Conservation (phyloP, 2,888 invertebrate species). For the Acronicta aceris region DNA sequence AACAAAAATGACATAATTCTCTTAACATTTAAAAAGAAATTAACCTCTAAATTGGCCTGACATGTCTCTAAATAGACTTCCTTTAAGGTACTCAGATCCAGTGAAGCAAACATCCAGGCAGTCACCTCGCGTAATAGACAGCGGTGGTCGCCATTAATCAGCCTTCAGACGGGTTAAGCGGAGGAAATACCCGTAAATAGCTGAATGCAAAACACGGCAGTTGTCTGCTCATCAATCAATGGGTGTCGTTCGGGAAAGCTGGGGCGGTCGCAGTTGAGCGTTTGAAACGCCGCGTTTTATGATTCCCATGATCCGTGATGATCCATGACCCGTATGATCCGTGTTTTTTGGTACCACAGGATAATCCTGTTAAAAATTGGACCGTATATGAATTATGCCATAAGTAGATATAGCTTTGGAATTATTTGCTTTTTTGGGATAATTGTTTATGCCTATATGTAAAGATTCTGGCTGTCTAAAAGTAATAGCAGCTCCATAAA, state of each 20-base stretch:
- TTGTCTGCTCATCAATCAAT: slow-evolving; percentile 88
- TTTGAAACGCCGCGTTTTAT: slow-evolving; percentile 53
- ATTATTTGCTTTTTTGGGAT: neutral
- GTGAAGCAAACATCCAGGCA: slow-evolving; percentile 72
- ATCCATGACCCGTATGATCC: slow-evolving; percentile 43
- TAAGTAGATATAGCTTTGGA: neutral
- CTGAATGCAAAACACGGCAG: slow-evolving; percentile 87
- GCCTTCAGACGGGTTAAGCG: slow-evolving; percentile 84
- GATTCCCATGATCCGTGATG: too few species aligned
- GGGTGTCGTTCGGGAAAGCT: slow-evolving; percentile 58
- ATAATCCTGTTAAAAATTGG: slow-evolving; percentile 37
- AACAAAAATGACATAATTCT: slow-evolving; percentile 8
- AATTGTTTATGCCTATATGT: too few species aligned
- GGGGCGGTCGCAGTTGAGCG: slow-evolving; percentile 34
- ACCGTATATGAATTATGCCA: slow-evolving; percentile 9
- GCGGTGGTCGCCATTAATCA: slow-evolving; percentile 83
- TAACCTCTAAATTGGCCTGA: slow-evolving; percentile 51
- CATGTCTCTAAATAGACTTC: slow-evolving; percentile 53
- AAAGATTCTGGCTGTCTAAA: too few species aligned
- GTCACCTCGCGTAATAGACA: slow-evolving; percentile 71
- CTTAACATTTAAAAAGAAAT: slow-evolving; percentile 33
- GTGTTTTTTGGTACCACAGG: slow-evolving; percentile 10
- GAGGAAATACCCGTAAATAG: slow-evolving; percentile 89
- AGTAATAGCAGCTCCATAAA: too few species aligned
- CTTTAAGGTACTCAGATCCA: slow-evolving; percentile 55